These are phyloP conservation scores for Barbus barbus DNA, from an alignment of 2,113 vertebrate genomes.

Conservation along the genomic window DNA sequence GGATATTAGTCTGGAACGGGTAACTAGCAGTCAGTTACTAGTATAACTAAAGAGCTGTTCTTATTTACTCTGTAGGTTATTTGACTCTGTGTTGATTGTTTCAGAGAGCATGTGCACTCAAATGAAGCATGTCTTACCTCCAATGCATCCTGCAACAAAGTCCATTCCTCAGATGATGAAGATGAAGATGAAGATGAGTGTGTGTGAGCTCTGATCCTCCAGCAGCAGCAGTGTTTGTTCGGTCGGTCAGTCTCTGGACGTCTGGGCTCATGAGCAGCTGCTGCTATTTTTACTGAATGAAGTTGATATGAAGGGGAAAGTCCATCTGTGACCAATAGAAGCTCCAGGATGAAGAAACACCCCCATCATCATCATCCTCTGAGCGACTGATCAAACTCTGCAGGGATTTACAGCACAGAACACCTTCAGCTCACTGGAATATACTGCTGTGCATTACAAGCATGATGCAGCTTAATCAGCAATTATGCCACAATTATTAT, in stretches of 20 bases:
- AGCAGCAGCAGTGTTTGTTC: neutral
- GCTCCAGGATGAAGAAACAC: constrained; percentile 2
- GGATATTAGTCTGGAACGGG: too few species aligned
- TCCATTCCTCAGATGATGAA: constrained; percentile 65
- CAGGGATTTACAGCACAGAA: too few species aligned
- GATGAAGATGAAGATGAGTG: neutral
- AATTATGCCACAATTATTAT: too few species aligned
- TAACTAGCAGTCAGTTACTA: neutral
- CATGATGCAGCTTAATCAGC: too few species aligned
- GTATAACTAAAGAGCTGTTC: too few species aligned
- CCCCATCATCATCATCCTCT: neutral
- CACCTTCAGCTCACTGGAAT: too few species aligned
- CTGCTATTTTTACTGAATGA: constrained; percentile 35
- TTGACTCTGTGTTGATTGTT: neutral
- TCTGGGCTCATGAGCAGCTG: neutral
- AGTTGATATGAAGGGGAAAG: constrained; percentile 27
- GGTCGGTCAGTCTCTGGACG: neutral
- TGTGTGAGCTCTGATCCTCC: too few species aligned
- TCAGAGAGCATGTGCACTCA: neutral
- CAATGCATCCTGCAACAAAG: constrained; percentile 74
- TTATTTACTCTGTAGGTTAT: too few species aligned
- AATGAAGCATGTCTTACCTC: constrained; percentile 65
- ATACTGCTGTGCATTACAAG: too few species aligned
- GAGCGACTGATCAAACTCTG: too few species aligned
- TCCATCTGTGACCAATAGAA: constrained; percentile 18